phyloP scores from a whole-genome alignment of 2,888 invertebrate genomes.

The Colletes collaris region DNA sequence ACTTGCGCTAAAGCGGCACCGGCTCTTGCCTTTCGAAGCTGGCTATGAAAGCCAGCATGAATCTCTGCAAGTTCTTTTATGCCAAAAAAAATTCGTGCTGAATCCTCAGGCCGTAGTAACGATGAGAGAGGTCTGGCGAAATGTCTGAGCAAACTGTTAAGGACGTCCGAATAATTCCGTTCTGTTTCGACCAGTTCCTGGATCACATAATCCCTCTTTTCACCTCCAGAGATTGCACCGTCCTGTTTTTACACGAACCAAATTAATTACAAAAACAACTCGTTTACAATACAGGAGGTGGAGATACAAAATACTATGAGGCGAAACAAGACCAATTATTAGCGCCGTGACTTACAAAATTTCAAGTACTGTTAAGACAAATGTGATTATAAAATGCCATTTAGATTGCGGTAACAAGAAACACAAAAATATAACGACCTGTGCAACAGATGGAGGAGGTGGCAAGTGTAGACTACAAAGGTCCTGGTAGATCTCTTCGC shows the following conservation, averaged over 20 bases:
- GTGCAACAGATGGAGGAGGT: slow-evolving; percentile 83
- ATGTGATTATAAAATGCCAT: background rate
- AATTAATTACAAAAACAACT: background rate
- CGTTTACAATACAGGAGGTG: background rate
- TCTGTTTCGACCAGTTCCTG: slow-evolving; percentile 98
- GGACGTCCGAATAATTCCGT: slow-evolving; percentile 97
- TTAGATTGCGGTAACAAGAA: slow-evolving; percentile 37
- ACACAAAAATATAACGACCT: slow-evolving; percentile 78
- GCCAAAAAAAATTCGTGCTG: slow-evolving; percentile 93
- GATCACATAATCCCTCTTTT: slow-evolving; percentile 96
- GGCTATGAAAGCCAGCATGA: slow-evolving; percentile 92
- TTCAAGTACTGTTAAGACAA: slow-evolving; percentile 11
- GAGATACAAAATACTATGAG: slow-evolving; percentile 19
- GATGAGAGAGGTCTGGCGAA: slow-evolving; percentile 91
- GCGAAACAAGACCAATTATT: slow-evolving; percentile 20
- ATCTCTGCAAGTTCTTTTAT: slow-evolving; percentile 94
- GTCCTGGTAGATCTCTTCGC: slow-evolving; percentile 98
- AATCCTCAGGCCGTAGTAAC: slow-evolving; percentile 89
- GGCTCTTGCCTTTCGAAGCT: slow-evolving; percentile 90
- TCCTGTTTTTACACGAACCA: slow-evolving; percentile 62
- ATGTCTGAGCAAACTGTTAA: slow-evolving; percentile 91
- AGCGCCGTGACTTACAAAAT: slow-evolving; percentile 10
- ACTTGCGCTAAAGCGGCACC: slow-evolving; percentile 86
- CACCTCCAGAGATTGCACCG: slow-evolving; percentile 82
- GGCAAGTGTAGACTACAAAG: slow-evolving; percentile 89